A percentile compares a stretch with the other conserved stretches of the same genome.
Evolutionary conservation across 2,113 vertebrate species (phyloP).

Genomic region (Campylomormyrus numenius): DNA sequence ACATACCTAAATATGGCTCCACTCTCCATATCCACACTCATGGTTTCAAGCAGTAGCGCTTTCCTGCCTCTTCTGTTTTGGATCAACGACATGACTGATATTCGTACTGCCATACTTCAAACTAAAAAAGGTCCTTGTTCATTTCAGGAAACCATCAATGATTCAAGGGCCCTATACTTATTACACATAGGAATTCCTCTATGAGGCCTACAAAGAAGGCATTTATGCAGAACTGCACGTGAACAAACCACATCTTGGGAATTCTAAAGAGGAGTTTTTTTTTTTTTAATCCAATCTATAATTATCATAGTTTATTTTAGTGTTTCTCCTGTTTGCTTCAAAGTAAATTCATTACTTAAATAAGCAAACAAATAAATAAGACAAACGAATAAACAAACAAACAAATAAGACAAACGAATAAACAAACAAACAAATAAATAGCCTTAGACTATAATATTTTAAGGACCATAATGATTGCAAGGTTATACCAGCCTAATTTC

Average conservation of each 20-base stretch:
- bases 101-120: neutral
- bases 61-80: neutral
- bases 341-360: constrained; percentile 9
- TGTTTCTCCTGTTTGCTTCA: constrained; percentile 23
- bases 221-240: constrained; percentile 51
- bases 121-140: neutral
- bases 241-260: constrained; percentile 48
- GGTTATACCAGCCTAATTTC: constrained; percentile 33
- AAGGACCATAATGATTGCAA: constrained; percentile 37
- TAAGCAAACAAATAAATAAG: neutral
- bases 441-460: constrained; percentile 8
- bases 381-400: neutral
- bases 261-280: constrained; percentile 30
- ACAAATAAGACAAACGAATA: neutral
- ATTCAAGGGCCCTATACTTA: constrained; percentile 17
- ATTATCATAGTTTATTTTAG: constrained; percentile 29
- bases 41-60: neutral
- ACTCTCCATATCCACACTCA: neutral
- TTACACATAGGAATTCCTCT: constrained; percentile 40
- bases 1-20: neutral
- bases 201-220: constrained; percentile 50
- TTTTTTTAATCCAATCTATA: constrained; percentile 27
- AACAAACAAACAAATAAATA: neutral
- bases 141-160: neutral
- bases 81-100: neutral